Conservation (phyloP, 2,797 vertebrate genomes). For the Muscicapa comitata region DNA sequence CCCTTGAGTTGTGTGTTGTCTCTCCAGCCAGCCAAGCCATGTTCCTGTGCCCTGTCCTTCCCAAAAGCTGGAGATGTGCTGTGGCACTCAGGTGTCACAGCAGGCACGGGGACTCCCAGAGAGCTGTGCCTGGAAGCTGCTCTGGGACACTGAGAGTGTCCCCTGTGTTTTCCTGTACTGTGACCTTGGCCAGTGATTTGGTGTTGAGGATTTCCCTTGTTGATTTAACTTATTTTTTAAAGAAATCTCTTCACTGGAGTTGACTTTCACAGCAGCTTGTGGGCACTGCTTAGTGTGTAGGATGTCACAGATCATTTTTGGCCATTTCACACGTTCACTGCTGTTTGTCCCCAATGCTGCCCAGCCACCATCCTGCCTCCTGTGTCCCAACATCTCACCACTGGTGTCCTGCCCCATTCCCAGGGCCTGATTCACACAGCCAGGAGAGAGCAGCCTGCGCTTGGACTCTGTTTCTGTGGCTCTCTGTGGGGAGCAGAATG, state of each 20-base stretch:
- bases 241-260: not conserved
- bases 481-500: not conserved
- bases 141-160: not conserved
- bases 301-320: not conserved
- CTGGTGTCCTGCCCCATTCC: not conserved
- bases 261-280: not conserved
- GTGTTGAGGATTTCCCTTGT: not conserved
- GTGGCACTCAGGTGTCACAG: not conserved
- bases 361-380: not conserved
- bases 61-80: not conserved
- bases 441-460: not conserved
- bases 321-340: not conserved
- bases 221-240: not conserved
- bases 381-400: not conserved
- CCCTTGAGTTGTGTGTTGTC: not conserved
- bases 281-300: rapidly evolving
- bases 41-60: not conserved
- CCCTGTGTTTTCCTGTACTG: not conserved
- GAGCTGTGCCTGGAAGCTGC: not conserved
- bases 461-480: not conserved
- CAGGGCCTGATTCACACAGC: not conserved
- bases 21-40: not conserved
- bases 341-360: not conserved
- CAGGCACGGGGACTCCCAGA: not conserved
- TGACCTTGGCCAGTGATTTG: not conserved